These are phyloP conservation scores for Halichondria panicea DNA, from an alignment of 37 sponge, comb jelly and placozoan species.

Conservation along the genomic window DNA sequence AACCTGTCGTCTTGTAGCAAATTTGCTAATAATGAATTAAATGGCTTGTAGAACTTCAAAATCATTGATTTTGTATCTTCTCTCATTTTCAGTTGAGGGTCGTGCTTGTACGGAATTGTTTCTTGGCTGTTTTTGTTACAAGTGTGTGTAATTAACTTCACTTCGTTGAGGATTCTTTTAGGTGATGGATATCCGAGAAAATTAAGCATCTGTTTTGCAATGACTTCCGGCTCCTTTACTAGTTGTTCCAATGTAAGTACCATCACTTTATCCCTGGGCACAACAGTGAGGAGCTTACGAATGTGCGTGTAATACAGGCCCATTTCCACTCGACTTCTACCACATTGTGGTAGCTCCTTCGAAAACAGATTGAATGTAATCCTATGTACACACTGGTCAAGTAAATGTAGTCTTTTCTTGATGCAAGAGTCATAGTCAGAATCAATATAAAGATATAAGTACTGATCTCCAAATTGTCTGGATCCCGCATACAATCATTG, in stretches of 20 bases:
- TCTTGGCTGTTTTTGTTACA: background rate
- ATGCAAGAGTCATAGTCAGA: constrained; percentile 5
- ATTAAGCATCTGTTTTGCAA: too few relatives aligned
- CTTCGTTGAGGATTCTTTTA: background rate
- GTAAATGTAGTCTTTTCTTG: background rate
- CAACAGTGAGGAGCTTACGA: constrained; percentile 35
- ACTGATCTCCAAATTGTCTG: background rate
- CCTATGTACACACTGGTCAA: constrained; percentile 10
- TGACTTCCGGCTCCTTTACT: background rate
- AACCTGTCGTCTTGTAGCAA: constrained; percentile 21
- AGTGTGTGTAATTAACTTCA: background rate
- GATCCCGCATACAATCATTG: constrained; percentile 16
- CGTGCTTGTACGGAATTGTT: constrained; percentile 8
- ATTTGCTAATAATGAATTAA: constrained; percentile 11
- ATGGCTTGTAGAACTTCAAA: constrained; percentile 27
- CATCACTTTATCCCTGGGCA: constrained; percentile 26
- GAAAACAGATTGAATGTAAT: constrained; percentile 13
- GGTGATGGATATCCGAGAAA: too few relatives aligned
- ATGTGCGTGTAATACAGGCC: constrained; percentile 38
- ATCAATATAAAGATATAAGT: background rate
- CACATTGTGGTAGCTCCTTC: constrained; percentile 13
- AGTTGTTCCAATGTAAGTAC: constrained; percentile 41
- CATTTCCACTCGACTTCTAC: constrained; percentile 31
- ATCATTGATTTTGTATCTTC: constrained; percentile 23
- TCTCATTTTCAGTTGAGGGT: constrained; percentile 36